Percentiles rank a stretch among this genome's conserved stretches.
These are phyloP conservation scores for Antechinus stuartii DNA, from an alignment of 2,113 vertebrate species.

Conservation along the genomic window DNA sequence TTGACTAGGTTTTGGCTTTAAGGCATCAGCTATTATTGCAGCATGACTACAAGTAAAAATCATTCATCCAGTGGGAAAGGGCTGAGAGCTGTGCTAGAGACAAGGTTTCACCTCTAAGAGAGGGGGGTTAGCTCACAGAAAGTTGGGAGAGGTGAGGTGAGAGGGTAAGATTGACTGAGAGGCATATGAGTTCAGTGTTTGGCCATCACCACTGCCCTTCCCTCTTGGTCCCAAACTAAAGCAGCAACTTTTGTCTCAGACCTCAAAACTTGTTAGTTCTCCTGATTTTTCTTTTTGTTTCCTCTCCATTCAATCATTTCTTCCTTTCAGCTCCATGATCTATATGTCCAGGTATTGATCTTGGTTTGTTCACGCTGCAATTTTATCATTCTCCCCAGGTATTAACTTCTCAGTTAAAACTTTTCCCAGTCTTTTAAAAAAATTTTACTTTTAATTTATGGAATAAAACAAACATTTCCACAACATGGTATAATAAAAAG, in stretches of 20 bases:
- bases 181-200: background rate
- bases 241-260: background rate
- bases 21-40: background rate
- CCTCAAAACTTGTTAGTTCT: background rate
- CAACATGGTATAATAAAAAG: no score
- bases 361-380: background rate
- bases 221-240: background rate
- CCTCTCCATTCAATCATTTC: background rate
- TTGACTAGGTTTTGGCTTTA: background rate
- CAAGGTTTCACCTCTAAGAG: background rate
- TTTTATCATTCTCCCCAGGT: background rate
- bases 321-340: no score
- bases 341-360: no score
- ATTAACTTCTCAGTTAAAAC: background rate
- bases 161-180: no score
- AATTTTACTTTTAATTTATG: no score
- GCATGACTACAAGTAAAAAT: background rate
- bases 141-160: background rate
- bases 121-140: background rate
- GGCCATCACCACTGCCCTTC: background rate
- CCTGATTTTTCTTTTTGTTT: background rate
- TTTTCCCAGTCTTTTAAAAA: background rate
- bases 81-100: background rate
- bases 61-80: background rate
- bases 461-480: no score